These are phyloP conservation scores for Dromiciops gliroides DNA, from an alignment of 2,113 vertebrate species.

Conservation along the genomic window DNA sequence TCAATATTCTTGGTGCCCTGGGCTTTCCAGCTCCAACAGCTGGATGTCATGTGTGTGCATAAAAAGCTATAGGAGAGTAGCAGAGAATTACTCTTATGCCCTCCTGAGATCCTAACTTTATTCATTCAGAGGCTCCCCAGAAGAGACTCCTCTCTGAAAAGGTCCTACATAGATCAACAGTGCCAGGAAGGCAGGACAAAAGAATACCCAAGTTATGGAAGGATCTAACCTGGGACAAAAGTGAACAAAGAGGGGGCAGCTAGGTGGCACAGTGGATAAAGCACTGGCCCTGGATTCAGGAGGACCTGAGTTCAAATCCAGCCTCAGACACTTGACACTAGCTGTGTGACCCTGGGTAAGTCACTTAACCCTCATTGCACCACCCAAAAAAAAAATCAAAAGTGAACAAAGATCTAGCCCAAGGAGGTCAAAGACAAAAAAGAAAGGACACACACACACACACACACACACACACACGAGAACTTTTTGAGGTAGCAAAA, in stretches of 20 bases:
- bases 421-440: not conserved
- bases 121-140: constrained; percentile 28
- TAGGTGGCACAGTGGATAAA: too few relatives aligned
- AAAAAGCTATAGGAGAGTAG: constrained; percentile 7
- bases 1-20: constrained; percentile 2
- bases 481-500: not conserved
- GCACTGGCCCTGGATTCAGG: too few relatives aligned
- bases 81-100: not conserved
- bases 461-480: not conserved
- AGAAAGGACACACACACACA: not conserved
- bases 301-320: too few relatives aligned
- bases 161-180: not conserved
- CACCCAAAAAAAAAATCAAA: too few relatives aligned
- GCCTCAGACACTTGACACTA: too few relatives aligned
- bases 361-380: too few relatives aligned
- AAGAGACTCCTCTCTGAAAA: not conserved
- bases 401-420: not conserved
- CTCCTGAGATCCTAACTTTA: constrained; percentile 30
- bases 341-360: too few relatives aligned
- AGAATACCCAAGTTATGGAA: not conserved
- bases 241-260: not conserved
- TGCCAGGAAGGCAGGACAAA: not conserved
- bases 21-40: constrained; percentile 37
- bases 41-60: constrained; percentile 43
- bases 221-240: not conserved